These are phyloP conservation scores for Pogonocherus hispidulus DNA, from an alignment of 2,888 invertebrate genomes.

Conservation along the genomic window DNA sequence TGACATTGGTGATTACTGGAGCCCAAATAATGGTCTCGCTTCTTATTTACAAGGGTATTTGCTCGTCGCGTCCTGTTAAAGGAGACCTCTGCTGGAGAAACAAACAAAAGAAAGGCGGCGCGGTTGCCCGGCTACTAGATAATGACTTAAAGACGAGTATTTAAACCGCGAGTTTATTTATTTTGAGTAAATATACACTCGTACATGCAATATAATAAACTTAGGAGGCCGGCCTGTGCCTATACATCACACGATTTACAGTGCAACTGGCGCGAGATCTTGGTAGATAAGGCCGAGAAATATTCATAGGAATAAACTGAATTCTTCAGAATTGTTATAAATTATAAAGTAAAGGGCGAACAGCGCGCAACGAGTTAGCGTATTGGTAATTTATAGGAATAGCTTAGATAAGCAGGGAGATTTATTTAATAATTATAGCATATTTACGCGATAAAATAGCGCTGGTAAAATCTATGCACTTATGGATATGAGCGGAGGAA, in stretches of 20 bases:
- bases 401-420: slow-evolving; percentile 50
- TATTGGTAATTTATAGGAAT: slow-evolving; percentile 56
- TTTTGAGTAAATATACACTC: slow-evolving; percentile 44
- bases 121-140: slow-evolving; percentile 36
- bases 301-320: slow-evolving; percentile 60
- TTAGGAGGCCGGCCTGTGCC: slow-evolving; percentile 35
- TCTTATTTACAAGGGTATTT: neutral
- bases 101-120: slow-evolving; percentile 38
- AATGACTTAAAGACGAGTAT: slow-evolving; percentile 36
- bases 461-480: slow-evolving; percentile 28
- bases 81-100: slow-evolving; percentile 36
- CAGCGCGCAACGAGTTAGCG: slow-evolving; percentile 45
- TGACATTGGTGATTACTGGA: too few species aligned
- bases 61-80: slow-evolving; percentile 24
- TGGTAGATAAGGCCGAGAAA: slow-evolving; percentile 54
- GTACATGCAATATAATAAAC: slow-evolving; percentile 55
- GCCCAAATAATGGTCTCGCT: neutral
- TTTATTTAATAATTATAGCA: slow-evolving; percentile 47
- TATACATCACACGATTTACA: slow-evolving; percentile 55
- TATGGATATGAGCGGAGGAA: neutral
- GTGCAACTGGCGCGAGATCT: slow-evolving; percentile 39
- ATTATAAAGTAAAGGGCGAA: slow-evolving; percentile 59
- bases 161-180: slow-evolving; percentile 39
- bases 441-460: slow-evolving; percentile 40
- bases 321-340: slow-evolving; percentile 62